Conservation (phyloP, 2,113 vertebrate species). For the Globicephala melas region DNA sequence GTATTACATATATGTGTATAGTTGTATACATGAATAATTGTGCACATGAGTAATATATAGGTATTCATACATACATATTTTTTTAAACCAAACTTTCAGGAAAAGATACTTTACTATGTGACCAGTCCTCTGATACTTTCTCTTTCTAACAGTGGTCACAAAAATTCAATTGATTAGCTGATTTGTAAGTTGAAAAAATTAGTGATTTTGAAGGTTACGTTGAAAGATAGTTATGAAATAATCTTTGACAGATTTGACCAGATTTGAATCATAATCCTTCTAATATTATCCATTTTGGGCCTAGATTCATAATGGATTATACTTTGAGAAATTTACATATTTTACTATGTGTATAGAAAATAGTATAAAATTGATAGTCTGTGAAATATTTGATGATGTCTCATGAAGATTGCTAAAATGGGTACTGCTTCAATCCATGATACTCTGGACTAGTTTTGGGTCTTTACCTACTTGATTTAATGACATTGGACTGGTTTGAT, state of each 20-base stretch:
- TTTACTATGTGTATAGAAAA: neutral
- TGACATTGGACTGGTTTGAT: neutral
- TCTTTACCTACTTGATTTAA: neutral
- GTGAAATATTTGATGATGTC: neutral
- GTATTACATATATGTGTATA: neutral
- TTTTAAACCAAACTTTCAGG: neutral
- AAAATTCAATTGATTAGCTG: neutral
- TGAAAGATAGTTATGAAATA: neutral
- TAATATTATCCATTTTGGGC: neutral
- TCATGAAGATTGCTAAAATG: neutral
- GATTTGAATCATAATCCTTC: neutral
- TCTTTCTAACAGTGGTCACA: neutral
- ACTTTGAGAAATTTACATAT: neutral
- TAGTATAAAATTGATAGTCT: neutral
- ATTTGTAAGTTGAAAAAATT: neutral
- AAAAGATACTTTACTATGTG: neutral
- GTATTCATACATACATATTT: neutral
- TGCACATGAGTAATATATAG: neutral
- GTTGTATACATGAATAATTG: neutral
- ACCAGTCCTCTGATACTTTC: neutral
- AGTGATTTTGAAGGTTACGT: neutral
- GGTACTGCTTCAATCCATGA: neutral
- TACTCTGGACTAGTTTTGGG: neutral
- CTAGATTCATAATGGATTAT: neutral
- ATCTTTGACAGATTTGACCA: neutral